Evolutionary conservation across 64 coral and sea anemone species (phyloP), one percentile per base, ranked within the genome.

Genomic region (Acropora tenuis): DNA sequence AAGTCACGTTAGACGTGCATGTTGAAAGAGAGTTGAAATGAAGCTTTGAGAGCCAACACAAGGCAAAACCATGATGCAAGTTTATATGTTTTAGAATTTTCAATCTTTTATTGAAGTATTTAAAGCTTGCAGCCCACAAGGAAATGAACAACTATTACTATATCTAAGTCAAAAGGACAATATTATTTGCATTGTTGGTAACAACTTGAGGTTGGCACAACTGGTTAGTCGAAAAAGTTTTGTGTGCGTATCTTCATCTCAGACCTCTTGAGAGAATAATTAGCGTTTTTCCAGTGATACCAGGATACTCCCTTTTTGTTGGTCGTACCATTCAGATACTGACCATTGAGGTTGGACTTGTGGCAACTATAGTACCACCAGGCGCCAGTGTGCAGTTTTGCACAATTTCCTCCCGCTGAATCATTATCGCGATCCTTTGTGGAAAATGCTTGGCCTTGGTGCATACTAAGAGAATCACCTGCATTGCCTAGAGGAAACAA

Each of bases 381-480:
- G 53, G 50, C 74, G 8, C 87, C 87, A 47, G 60, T 78, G 6
- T 5, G 0, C 5, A 1, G 0, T 5, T 3, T 2, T 11, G 87
- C 87, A 76, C 74, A 88, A 53, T 88, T 46, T 0, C 11, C 30
- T 16, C 0, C 0, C 2, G 2, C 1, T 13, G 41, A 61, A 50
- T 88, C 87, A 44, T 78, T 78, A 15, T 88, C 87, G 5, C 87
- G 30, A 75, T 88, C 87, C 44, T 88, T 88, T 73, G 87, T 88
- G 42, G 50, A 57, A 53, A 88, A 88, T 15, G 52, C 19, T 48
- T 58, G 50, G 41, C 87, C 87, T 8, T 10, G 41, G 49, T 88
- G 86, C 15, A 13, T 15, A 41, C 18, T 17, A 6, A 88, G 48
- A 5, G 86, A 59, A 77, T 88, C 74, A 15, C 86, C 72, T 20